Base-by-base conservation (phyloP, 35 echinoderm and acorn worm genomes). In the Heliocidaris tuberculata region DNA sequence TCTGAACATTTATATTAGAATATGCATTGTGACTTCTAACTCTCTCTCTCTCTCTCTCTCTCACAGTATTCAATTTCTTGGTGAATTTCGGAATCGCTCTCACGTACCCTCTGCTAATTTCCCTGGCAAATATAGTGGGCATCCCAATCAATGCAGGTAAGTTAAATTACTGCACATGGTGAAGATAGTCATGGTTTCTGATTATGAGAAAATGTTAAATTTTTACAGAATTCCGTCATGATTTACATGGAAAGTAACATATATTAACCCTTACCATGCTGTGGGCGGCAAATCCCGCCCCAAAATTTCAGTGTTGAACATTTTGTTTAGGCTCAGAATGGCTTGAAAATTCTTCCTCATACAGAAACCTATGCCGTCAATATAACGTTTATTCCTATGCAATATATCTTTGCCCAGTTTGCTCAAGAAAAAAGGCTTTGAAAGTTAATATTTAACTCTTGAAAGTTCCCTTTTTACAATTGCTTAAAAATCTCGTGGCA, bases 111-210 rank as follows among this genome's bases (percentile, higher is more conserved):
- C 94, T 99, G 21, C 94, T 99, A 21, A 99, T 99, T 52, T 96
- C 98, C 2, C 35, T 97, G 87, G 97, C 95, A 8, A 97, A 95
- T 30, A 50, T 97, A 9, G 12, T 97, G 54, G 97, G 95, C 31
- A 97, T 99, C 60, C 98, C 98, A 60, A 49, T 97, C 12, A 99
- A 99, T 96, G 96, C 93, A 96, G 98, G 98, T 99, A 92, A 94
- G 96, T 86, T 32, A 13, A n/a, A 78, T 56, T 10, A 56, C n/a
- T n/a, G n/a, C n/a, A n/a, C 52, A 56, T 30, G n/a, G 42, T 48
- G 6, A 29, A 15, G 30, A 48, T 7, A 6, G 32, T 8, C 30
- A 0, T 47, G 16, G 9, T 92, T 31, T n/a, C 47, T 93, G 1
- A 13, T 47, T 92, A 0, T 21, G 24, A 30, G 13, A 95, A 8